Evolutionary conservation across 2,113 vertebrate genomes (phyloP), one percentile per base, ranked within the genome.

Genomic region (Chloropsis hardwickii): DNA sequence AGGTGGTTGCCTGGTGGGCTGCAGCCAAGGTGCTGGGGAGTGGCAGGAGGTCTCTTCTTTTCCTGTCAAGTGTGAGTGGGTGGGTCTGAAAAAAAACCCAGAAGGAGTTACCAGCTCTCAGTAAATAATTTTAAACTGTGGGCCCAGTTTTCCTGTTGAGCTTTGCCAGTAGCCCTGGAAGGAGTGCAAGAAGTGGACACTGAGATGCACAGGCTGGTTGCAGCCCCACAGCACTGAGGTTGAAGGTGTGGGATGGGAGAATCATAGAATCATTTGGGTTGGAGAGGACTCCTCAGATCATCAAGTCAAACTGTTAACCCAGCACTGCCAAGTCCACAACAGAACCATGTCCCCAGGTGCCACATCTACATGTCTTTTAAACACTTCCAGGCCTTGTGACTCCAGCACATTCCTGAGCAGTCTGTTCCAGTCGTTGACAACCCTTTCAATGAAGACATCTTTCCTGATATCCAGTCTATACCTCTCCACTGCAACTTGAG

Each of bases 11-110:
- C 35, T n/a, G n/a, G 13, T 4, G 2, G 37, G n/a, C 10, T 65
- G 24, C 18, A 84, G 31, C n/a, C 3, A 4, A 84, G 20, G 54
- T 8, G 6, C 19, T 5, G 1, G 14, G 18, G 9, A 85, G 14
- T 0, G 0, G 19, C 19, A 73, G 35, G 24, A 83, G 5, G 5
- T 45, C 29, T 17, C 11, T 39, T 51, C 23, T 70, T 60, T 65
- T 11, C 53, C 40, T 37, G 6, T 60, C 1, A 2, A 33, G 25
- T 18, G 23, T 53, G 65, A 27, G 9, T 24, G 7, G 4, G 6
- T 50, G 13, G 5, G 11, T 33, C 44, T 67, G 5, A 22, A 66
- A 76, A 86, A 16, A 27, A 29, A 5, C 2, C 27, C 22, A 33
- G 72, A 48, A 80, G 22, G 5, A 42, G 18, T 39, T 85, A 65